These are phyloP conservation scores for Sebastes itinus DNA, from an alignment of 2,797 vertebrate genomes.

Conservation along the genomic window DNA sequence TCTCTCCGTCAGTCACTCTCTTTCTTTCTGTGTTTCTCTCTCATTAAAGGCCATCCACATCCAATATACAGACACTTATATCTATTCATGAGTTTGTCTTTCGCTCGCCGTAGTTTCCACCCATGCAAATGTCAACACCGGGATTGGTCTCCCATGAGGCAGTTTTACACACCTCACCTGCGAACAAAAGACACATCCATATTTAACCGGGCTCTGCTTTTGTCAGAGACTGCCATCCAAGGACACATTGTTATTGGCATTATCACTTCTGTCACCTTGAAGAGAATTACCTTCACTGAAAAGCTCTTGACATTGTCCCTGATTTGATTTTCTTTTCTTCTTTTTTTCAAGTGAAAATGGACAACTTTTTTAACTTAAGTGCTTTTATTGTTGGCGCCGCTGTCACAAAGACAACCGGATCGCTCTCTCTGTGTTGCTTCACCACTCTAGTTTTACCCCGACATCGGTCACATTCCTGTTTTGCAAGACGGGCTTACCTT, in stretches of 20 bases:
- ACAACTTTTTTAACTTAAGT: neutral
- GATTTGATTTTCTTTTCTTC: neutral
- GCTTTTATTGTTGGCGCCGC: neutral
- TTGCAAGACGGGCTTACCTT: too few relatives aligned
- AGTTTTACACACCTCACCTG: conserved; percentile 43
- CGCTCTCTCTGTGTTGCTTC: too few relatives aligned
- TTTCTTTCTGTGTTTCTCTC: conserved; percentile 9
- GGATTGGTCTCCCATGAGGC: conserved; percentile 37
- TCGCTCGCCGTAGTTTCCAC: conserved; percentile 13
- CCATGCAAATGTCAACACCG: conserved; percentile 58
- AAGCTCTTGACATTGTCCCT: neutral
- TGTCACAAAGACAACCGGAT: neutral
- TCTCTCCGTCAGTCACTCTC: conserved; percentile 4
- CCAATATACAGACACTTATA: conserved; percentile 61
- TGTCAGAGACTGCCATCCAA: conserved; percentile 17
- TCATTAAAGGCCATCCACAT: conserved; percentile 54
- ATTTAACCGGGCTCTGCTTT: conserved; percentile 49
- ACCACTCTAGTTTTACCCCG: too few relatives aligned
- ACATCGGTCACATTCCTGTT: too few relatives aligned
- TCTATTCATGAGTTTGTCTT: conserved; percentile 73
- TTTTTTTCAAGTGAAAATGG: neutral
- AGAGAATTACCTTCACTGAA: neutral
- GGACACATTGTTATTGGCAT: conserved; percentile 1
- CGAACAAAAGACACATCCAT: conserved; percentile 60
- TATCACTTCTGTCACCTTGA: conserved; percentile 26